Evolutionary conservation across 2,888 invertebrate genomes (phyloP).

Genomic region (Sialis lutaria): DNA sequence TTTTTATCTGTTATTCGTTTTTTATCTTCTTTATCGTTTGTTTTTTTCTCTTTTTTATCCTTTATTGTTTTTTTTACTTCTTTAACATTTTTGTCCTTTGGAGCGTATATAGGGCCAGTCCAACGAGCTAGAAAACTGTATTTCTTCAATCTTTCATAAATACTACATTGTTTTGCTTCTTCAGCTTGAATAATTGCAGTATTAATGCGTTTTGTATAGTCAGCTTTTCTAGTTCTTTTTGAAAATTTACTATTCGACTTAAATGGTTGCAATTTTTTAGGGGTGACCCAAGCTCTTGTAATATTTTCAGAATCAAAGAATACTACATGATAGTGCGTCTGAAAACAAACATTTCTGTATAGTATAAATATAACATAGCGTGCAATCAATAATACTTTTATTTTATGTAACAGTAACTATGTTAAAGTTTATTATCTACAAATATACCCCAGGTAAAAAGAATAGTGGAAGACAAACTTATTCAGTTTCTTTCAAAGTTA

Average conservation of each 20-base stretch:
- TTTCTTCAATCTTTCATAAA: constrained; percentile 23
- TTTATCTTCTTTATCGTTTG: too few species aligned
- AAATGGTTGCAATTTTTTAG: constrained; percentile 25
- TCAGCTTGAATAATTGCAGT: constrained; percentile 25
- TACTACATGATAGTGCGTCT: constrained; percentile 36
- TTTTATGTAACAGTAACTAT: too few species aligned
- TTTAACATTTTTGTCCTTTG: background rate
- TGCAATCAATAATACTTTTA: too few species aligned
- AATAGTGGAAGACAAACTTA: too few species aligned
- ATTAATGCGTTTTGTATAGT: constrained; percentile 20
- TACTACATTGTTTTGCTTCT: constrained; percentile 23
- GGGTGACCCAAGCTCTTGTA: constrained; percentile 29
- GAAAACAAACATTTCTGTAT: constrained; percentile 6
- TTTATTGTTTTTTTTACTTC: background rate
- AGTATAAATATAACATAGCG: too few species aligned
- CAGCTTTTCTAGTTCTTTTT: constrained; percentile 23
- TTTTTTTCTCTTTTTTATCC: too few species aligned
- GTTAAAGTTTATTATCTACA: too few species aligned
- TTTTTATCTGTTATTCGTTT: too few species aligned
- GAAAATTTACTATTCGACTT: constrained; percentile 13
- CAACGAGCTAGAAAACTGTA: constrained; percentile 30
- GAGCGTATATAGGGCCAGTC: constrained; percentile 21
- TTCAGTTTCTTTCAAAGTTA: too few species aligned
- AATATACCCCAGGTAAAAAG: too few species aligned
- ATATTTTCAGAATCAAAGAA: constrained; percentile 30